phyloP scores from a whole-genome alignment of 2,797 vertebrate genomes.

The Gallirallus australis region DNA sequence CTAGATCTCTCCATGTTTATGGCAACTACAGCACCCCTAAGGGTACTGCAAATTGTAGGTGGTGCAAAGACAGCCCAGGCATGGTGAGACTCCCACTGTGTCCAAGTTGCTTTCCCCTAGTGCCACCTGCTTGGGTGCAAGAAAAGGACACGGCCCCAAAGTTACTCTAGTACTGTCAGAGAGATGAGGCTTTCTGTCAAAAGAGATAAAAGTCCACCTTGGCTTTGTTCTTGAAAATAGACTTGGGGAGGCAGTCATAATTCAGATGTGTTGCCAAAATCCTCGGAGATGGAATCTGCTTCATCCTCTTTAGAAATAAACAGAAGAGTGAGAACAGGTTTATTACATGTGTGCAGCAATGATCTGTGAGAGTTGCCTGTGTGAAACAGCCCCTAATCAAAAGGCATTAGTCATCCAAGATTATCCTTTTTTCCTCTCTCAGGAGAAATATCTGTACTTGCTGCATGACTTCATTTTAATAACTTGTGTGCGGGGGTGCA shows the following conservation, averaged over 20 bases:
- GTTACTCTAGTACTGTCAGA: not conserved
- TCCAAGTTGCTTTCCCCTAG: not conserved
- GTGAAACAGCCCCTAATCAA: slow-evolving; percentile 14
- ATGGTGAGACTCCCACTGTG: not conserved
- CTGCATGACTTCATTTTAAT: slow-evolving; percentile 36
- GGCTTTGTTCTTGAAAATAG: slow-evolving; percentile 70
- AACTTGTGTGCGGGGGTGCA: not conserved
- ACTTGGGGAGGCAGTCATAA: slow-evolving; percentile 66
- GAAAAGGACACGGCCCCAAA: not conserved
- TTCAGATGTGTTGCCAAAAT: slow-evolving; percentile 73
- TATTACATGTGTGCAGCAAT: not conserved
- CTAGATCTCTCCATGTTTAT: not conserved
- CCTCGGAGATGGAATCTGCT: slow-evolving; percentile 68
- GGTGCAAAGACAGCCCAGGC: not conserved
- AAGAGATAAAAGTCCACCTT: slow-evolving; percentile 35
- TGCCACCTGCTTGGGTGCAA: not conserved
- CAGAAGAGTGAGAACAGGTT: not conserved
- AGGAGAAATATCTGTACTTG: not conserved
- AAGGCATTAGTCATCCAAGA: not conserved
- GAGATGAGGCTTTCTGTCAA: not conserved
- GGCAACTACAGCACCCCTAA: not conserved
- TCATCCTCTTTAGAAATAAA: slow-evolving; percentile 71
- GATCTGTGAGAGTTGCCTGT: not conserved
- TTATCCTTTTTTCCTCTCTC: not conserved
- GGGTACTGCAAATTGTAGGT: not conserved